phyloP scores from a whole-genome alignment of 2,113 vertebrate genomes.

The Triplophysa dalaica region DNA sequence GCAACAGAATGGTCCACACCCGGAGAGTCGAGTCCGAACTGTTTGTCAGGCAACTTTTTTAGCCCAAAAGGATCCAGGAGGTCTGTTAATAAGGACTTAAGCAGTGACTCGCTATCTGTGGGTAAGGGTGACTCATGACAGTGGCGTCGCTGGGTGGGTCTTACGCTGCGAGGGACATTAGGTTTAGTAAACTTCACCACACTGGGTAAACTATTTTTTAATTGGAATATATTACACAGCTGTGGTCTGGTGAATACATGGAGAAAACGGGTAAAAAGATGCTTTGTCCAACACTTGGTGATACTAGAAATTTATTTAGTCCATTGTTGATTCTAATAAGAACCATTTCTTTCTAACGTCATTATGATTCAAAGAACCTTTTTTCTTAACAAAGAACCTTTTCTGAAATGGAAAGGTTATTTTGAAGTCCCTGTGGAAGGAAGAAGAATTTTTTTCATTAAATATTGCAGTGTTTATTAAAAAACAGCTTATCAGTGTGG shows the following conservation, averaged over 20 bases:
- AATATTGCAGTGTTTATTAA: no score
- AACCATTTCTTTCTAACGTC: no score
- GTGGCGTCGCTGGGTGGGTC: slow-evolving; percentile 30
- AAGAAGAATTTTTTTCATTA: no score
- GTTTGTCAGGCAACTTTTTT: slow-evolving; percentile 52
- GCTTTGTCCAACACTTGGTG: background rate
- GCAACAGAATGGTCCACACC: slow-evolving; percentile 22
- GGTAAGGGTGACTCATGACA: slow-evolving; percentile 56
- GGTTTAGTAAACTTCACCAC: slow-evolving; percentile 54
- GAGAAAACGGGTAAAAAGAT: background rate
- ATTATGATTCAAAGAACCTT: no score
- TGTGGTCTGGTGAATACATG: slow-evolving; percentile 3
- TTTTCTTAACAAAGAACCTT: no score
- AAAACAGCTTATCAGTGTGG: no score
- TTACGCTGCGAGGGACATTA: slow-evolving; percentile 42
- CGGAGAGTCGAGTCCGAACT: slow-evolving; percentile 44
- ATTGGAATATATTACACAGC: slow-evolving; percentile 3
- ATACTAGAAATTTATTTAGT: no score
- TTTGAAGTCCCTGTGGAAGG: no score
- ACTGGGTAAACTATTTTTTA: background rate
- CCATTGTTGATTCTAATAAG: no score
- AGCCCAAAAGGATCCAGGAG: slow-evolving; percentile 41
- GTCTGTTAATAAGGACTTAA: slow-evolving; percentile 54
- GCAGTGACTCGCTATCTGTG: slow-evolving; percentile 53
- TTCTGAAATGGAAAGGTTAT: no score